Conservation (phyloP, 2,888 invertebrate species). For the Ornithoptera priamus region DNA sequence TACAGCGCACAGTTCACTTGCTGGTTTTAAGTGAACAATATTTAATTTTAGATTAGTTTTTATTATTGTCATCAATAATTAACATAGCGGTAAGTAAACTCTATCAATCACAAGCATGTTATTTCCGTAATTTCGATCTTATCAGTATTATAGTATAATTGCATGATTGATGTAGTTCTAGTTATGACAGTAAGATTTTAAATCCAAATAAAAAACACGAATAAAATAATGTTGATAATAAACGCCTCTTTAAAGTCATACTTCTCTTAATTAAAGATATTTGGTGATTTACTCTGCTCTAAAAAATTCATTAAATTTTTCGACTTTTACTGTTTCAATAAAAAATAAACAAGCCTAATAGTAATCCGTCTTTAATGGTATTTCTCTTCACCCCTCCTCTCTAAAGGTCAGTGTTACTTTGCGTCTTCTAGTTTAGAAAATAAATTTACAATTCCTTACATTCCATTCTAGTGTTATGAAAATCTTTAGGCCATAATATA, state of each 20-base stretch:
- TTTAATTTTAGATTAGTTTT: not conserved
- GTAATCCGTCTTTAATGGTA: no score
- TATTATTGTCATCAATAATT: not conserved
- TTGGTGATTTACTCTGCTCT: no score
- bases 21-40: no score
- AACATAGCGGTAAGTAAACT: not conserved
- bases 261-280: not conserved
- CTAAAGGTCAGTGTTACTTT: no score
- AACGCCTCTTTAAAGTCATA: not conserved
- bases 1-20: not conserved
- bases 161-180: no score
- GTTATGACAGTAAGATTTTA: not conserved
- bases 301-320: no score
- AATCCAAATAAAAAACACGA: not conserved
- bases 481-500: not conserved
- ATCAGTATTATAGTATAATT: no score
- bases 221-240: not conserved
- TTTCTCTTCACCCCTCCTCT: no score
- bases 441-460: not conserved
- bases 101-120: not conserved
- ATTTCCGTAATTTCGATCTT: not conserved
- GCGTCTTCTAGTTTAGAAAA: no score
- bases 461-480: not conserved
- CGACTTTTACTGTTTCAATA: no score
- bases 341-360: no score